Base-by-base conservation (phyloP, 2,888 invertebrate genomes). In the Rotaria macrura region DNA sequence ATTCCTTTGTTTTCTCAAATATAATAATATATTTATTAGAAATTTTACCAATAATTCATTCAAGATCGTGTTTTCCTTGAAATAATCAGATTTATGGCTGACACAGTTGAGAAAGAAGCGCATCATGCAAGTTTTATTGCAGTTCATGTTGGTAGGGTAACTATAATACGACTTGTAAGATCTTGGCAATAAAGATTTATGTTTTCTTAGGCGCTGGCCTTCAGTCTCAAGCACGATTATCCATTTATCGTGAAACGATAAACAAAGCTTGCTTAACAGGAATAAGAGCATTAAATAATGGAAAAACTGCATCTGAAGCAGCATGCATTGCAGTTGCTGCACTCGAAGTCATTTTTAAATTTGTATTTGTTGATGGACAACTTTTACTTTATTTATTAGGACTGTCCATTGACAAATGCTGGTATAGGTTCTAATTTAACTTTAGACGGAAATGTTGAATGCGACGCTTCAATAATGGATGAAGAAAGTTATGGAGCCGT, bases 401-500 rank as follows among this genome's bases (percentile, higher is more conserved):
- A 97, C 91, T 94, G 95, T 88, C 93, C 94, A 12, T 91, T 95
- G 85, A 96, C 97, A 74, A 99, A 99, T 92, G 97, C 97, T 88
- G 93, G 98, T 7, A 94, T 93, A 90, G 99, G 99, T 49, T 97
- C 97, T 4, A 97, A 95, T 92, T 93, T 99, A 87, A 96, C 95
- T 84, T 93, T 94, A 91, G 93, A 94, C 89, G 96, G 96, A 23
- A 92, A 92, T 85, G 96, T 99, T 1, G 97, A 99, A 92, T 96
- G 96, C 91, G 99, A 99, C 92, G 98, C 98, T 4, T 94, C 95
- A 85, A 93, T 97, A 55, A 98, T 98, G 97, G 94, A 96, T 91
- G 96, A 96, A 0, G 92, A 93, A 87, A 93, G 88, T 88, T 97
- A 94, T 92, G 97, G 96, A 34, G 95, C 95, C 55, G 91, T 92